Evolutionary conservation across 2,113 vertebrate genomes (phyloP).

Genomic region (Ia io): DNA sequence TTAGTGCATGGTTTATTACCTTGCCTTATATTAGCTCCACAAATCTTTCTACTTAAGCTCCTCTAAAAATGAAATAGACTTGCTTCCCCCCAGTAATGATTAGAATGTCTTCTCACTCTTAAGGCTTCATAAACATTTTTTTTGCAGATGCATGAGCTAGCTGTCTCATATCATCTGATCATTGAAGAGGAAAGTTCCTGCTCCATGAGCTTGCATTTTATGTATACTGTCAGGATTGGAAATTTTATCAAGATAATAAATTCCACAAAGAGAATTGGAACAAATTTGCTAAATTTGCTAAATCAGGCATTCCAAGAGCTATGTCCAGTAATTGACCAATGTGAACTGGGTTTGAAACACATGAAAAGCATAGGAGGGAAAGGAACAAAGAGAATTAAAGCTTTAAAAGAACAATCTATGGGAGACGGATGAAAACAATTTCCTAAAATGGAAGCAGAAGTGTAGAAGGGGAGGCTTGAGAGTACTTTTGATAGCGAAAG

Average conservation of each 20-base stretch:
- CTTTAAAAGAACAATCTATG: background rate
- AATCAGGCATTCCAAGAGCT: background rate
- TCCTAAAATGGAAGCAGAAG: background rate
- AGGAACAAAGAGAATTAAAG: background rate
- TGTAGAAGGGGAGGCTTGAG: background rate
- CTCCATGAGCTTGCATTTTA: background rate
- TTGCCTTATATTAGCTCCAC: background rate
- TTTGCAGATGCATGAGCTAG: background rate
- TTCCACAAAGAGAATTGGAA: background rate
- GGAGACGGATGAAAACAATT: background rate
- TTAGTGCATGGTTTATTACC: slow-evolving; percentile 46
- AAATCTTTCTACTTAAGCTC: background rate
- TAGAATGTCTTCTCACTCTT: background rate
- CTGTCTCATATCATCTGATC: background rate
- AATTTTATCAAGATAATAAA: slow-evolving; percentile 9
- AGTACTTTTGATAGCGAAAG: background rate
- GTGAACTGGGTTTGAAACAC: background rate
- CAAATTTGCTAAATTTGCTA: background rate
- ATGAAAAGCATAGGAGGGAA: background rate
- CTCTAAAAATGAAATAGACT: background rate
- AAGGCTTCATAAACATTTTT: background rate
- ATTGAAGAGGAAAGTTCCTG: background rate
- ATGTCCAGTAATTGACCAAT: background rate
- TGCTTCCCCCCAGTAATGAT: background rate
- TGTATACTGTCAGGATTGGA: background rate